Conservation (phyloP, 2,113 vertebrate genomes). For the Urocitellus parryii region DNA sequence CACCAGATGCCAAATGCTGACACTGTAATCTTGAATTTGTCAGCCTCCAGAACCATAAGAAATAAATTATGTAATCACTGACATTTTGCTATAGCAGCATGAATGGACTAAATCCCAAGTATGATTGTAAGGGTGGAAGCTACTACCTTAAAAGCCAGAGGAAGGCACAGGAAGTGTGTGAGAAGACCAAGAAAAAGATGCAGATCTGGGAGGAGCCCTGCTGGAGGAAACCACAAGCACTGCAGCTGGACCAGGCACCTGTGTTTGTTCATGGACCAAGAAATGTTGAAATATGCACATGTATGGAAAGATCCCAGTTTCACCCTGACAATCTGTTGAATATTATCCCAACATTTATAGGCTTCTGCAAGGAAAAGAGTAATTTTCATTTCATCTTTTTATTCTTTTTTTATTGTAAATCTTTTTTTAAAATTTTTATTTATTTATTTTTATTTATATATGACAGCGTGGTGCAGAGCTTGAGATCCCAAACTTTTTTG, state of each 20-base stretch:
- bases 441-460: too few species aligned
- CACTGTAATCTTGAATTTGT: not conserved
- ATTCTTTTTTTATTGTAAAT: too few species aligned
- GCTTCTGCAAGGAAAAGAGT: not conserved
- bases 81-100: not conserved
- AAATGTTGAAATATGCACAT: not conserved
- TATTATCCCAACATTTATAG: not conserved
- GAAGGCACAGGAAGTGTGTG: not conserved
- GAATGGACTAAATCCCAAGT: not conserved
- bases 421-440: too few species aligned
- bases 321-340: not conserved
- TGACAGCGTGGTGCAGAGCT: not conserved
- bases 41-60: not conserved
- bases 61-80: not conserved
- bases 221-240: not conserved
- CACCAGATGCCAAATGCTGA: too few species aligned
- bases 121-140: not conserved
- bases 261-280: not conserved
- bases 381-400: not conserved
- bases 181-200: not conserved
- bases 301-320: not conserved
- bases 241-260: too few species aligned
- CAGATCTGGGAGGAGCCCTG: not conserved
- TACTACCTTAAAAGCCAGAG: not conserved
- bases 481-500: not conserved